These are phyloP conservation scores for Schizothorax lantsangensis DNA, from an alignment of 2,797 vertebrate species.

Conservation along the genomic window DNA sequence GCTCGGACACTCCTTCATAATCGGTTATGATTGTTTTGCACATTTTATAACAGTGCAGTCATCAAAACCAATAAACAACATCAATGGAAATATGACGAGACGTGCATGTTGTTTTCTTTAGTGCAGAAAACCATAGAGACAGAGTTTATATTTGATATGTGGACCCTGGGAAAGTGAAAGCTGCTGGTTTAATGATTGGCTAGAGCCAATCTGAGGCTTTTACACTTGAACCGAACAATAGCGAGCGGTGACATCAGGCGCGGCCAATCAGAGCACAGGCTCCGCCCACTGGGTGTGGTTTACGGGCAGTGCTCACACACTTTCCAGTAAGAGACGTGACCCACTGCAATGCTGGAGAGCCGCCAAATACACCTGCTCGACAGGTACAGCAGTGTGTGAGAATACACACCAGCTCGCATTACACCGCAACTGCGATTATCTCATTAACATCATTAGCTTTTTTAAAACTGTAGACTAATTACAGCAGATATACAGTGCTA, in stretches of 20 bases:
- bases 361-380: conserved; percentile 60
- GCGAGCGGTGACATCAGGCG: neutral
- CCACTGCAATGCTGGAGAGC: neutral
- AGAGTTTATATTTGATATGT: neutral
- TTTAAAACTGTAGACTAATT: neutral
- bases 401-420: neutral
- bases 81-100: neutral
- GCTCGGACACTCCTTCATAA: neutral
- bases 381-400: conserved; percentile 43
- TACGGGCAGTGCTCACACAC: conserved; percentile 42
- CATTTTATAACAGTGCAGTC: neutral
- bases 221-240: neutral
- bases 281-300: conserved; percentile 24
- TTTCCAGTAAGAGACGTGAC: conserved; percentile 55
- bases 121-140: no score
- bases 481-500: neutral
- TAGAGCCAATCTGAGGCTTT: neutral
- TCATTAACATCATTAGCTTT: neutral
- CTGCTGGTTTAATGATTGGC: conserved; percentile 4
- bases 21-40: neutral
- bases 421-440: neutral
- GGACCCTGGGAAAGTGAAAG: conserved; percentile 12
- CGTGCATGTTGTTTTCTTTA: no score
- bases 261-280: neutral
- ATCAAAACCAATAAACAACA: neutral